phyloP scores from a whole-genome alignment of 2,113 vertebrate species.

The Microcebus murinus region DNA sequence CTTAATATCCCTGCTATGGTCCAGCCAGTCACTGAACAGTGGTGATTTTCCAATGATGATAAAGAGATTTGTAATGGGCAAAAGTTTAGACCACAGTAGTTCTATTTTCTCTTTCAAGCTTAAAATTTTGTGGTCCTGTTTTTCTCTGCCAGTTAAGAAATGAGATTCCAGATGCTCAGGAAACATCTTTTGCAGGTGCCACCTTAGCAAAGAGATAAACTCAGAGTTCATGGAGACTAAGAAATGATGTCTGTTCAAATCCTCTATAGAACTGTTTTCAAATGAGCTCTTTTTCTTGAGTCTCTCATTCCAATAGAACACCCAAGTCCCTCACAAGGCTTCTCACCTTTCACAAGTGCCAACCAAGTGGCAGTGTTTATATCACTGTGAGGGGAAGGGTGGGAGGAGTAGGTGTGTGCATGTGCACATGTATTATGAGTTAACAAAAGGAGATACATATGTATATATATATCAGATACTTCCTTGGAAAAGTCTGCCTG shows the following conservation, averaged over 20 bases:
- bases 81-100: background rate
- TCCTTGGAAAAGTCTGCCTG: background rate
- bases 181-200: background rate
- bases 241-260: background rate
- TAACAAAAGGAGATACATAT: background rate
- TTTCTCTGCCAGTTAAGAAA: background rate
- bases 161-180: background rate
- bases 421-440: background rate
- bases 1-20: background rate
- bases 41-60: background rate
- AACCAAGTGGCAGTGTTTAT: background rate
- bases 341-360: background rate
- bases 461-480: background rate
- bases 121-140: background rate
- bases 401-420: rapidly evolving
- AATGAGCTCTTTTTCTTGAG: background rate
- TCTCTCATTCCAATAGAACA: background rate
- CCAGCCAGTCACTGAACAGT: background rate
- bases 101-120: background rate
- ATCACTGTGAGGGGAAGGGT: background rate
- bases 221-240: background rate
- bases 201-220: background rate
- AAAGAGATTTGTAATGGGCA: background rate
- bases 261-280: background rate
- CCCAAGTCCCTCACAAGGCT: background rate